phyloP scores from a whole-genome alignment of 2,888 invertebrate genomes.

The Drosophila gaucha region DNA sequence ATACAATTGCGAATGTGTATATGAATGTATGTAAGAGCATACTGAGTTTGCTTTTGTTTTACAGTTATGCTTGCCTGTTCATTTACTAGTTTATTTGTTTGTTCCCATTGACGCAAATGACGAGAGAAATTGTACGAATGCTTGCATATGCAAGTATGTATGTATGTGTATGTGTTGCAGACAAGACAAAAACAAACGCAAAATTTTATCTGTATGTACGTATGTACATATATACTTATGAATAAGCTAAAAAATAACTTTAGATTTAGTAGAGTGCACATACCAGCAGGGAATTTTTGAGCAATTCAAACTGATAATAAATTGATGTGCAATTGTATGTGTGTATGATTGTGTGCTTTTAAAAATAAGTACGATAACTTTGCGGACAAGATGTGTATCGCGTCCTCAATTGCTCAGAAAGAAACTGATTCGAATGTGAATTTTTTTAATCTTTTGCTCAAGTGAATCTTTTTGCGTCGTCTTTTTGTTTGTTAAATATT shows the following conservation, averaged over 20 bases:
- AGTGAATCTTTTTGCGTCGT: constrained; percentile 32
- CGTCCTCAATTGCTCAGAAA: constrained; percentile 49
- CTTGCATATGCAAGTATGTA: constrained; percentile 8
- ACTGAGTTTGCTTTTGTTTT: neutral
- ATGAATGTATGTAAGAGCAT: neutral
- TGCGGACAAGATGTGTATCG: constrained; percentile 28
- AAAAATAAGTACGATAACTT: constrained; percentile 21
- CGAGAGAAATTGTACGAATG: constrained; percentile 10
- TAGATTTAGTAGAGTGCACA: constrained; percentile 17
- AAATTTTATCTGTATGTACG: constrained; percentile 15
- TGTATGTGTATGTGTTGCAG: constrained; percentile 5
- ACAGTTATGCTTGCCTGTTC: constrained; percentile 13
- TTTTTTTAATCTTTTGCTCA: constrained; percentile 13
- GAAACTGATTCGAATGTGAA: constrained; percentile 54
- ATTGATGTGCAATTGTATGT: constrained; percentile 2
- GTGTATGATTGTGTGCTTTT: neutral
- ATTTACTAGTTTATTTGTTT: constrained; percentile 16
- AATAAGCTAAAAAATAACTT: constrained; percentile 17
- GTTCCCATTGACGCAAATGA: constrained; percentile 44
- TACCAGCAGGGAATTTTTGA: constrained; percentile 18
- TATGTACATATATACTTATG: neutral
- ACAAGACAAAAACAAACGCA: constrained; percentile 33
- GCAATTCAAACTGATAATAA: constrained; percentile 20
- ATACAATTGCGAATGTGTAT: neutral
- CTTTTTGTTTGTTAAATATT: constrained; percentile 39